Conservation (phyloP, 2,888 invertebrate species). For the Thera obeliscata region DNA sequence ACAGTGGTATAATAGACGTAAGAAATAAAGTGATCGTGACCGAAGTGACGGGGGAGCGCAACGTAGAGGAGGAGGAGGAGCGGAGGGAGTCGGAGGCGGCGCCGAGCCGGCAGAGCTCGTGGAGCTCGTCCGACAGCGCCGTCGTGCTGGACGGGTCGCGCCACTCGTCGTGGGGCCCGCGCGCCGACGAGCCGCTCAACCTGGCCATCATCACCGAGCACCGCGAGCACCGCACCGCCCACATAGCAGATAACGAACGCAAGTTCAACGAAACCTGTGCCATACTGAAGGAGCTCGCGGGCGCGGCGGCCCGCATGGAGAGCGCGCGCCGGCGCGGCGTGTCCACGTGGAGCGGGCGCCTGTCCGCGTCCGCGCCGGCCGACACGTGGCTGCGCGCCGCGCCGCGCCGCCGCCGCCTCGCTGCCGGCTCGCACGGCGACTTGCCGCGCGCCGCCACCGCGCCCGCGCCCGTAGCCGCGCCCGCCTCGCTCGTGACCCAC, state of each 20-base stretch:
- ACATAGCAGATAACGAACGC: constrained; percentile 70
- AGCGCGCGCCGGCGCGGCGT: constrained; percentile 67
- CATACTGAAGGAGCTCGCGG: constrained; percentile 84
- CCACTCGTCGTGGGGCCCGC: constrained; percentile 88
- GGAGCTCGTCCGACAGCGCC: constrained; percentile 91
- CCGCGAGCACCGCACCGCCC: constrained; percentile 49
- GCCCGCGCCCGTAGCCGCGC: constrained; percentile 69
- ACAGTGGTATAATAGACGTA: constrained; percentile 77
- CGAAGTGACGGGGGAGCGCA: constrained; percentile 89
- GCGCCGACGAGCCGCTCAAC: constrained; percentile 66
- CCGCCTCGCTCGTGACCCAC: constrained; percentile 89
- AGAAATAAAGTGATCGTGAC: constrained; percentile 69
- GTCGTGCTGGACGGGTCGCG: constrained; percentile 89
- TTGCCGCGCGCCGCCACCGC: constrained; percentile 61
- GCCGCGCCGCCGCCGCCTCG: constrained; percentile 71
- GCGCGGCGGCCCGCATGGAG: constrained; percentile 70
- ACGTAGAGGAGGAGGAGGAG: constrained; percentile 83
- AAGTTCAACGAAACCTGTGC: constrained; percentile 84
- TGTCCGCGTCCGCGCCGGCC: constrained; percentile 87
- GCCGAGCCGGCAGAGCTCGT: constrained; percentile 88
- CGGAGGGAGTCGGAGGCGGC: constrained; percentile 67
- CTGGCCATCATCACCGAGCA: constrained; percentile 74
- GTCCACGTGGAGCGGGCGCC: constrained; percentile 76
- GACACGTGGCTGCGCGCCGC: constrained; percentile 79
- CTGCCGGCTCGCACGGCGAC: constrained; percentile 73